Evolutionary conservation across 2,797 vertebrate genomes (phyloP), one percentile per base, ranked within the genome.

Genomic region (Smutsia gigantea): DNA sequence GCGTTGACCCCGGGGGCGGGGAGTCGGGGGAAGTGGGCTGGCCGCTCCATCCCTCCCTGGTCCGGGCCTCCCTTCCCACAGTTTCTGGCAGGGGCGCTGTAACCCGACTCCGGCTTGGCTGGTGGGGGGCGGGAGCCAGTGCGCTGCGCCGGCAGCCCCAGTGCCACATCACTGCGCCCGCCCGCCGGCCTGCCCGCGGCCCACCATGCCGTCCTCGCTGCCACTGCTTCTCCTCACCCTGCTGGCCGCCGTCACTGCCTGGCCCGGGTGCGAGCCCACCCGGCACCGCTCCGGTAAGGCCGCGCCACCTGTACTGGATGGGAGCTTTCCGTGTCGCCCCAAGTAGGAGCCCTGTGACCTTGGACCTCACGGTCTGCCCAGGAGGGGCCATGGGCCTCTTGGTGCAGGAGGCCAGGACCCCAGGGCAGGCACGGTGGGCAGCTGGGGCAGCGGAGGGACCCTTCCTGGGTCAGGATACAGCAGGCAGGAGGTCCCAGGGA

Each of bases 281-380:
- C 98, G 99, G 96, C 98, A 98, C 90, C 77, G 98, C 72, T 95
- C 98, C 55, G 99, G 99, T 99, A 99, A 99, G 98, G 90, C 97
- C 69, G 95, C 98, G 49, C 14, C 23, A 2, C 74, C 39, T 14
- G 46, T 46, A 11, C 17, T 25, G 7, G 7, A 49, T 2, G 21
- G 27, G 69, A 55, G 1, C 71, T 53, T 46, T 17, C 2, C 27
- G 21, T 21, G 2, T 1, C 63, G 10, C 46, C 55, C 25, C 49
- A 13, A 31, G 77, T 7, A n/a, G 63, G 63, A 1, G 42, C 68
- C 57, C 13, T 34, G 37, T 39, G 92, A 27, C 37, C 49, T 29
- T 9, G 61, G 72, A 29, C 59, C 8, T 15, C 37, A 31, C 3
- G 39, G 69, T 63, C 37, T n/a, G 31, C 59, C 18, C 34, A 4